Conservation (phyloP, 2,113 vertebrate genomes). For the Euleptes europaea region DNA sequence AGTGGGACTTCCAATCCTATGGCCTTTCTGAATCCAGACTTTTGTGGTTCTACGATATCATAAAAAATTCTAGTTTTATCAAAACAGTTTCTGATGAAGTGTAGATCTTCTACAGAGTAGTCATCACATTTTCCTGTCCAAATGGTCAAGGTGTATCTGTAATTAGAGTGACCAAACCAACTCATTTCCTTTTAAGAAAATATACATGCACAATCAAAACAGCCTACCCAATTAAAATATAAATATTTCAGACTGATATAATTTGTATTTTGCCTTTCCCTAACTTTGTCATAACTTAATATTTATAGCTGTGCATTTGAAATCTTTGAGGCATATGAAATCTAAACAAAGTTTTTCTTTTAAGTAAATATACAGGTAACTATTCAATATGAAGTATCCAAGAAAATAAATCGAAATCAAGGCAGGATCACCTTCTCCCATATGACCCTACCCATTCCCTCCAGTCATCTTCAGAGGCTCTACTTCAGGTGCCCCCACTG, state of each 20-base stretch:
- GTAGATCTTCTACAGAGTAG: constrained; percentile 80
- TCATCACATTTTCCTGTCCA: constrained; percentile 85
- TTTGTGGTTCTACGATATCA: constrained; percentile 84
- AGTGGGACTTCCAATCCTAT: constrained; percentile 59
- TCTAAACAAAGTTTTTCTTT: no score
- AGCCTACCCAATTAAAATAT: not conserved
- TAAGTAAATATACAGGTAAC: no score
- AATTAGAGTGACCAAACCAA: constrained; percentile 31
- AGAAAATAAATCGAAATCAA: no score
- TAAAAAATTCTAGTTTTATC: constrained; percentile 85
- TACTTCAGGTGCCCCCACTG: no score
- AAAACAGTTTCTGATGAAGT: constrained; percentile 79
- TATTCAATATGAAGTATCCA: no score
- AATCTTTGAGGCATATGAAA: no score
- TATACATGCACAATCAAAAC: not conserved
- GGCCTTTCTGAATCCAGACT: constrained; percentile 75
- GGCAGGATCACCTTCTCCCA: no score
- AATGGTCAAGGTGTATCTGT: constrained; percentile 89
- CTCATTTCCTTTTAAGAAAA: constrained; percentile 2
- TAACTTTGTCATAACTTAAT: no score
- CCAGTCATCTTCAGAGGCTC: no score
- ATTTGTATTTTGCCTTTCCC: not conserved
- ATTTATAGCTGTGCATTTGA: no score
- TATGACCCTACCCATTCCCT: no score
- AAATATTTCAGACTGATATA: not conserved